A percentile compares a stretch with the other conserved stretches of the same genome.
These are phyloP conservation scores for Colletes collaris DNA, from an alignment of 2,888 invertebrate species.

Conservation along the genomic window DNA sequence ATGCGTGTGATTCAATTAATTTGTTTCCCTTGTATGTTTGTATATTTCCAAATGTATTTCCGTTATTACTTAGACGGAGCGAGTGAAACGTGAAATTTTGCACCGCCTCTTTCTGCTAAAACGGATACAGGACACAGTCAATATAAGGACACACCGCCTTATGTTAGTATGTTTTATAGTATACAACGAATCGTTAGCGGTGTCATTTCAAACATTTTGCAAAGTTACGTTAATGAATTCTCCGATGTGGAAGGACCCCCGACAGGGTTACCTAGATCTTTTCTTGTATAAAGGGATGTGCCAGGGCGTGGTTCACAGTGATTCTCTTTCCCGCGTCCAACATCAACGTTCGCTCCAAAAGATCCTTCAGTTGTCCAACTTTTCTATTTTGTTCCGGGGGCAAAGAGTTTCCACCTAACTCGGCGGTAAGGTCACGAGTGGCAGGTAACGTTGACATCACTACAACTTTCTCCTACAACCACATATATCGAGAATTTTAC, in stretches of 20 bases:
- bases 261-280: conserved; percentile 87
- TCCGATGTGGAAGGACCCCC: conserved; percentile 72
- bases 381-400: conserved; percentile 95
- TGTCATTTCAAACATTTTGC: conserved; percentile 59
- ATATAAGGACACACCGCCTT: conserved; percentile 57
- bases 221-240: conserved; percentile 73
- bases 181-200: conserved; percentile 60
- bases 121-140: conserved; percentile 57
- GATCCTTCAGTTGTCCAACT: conserved; percentile 95
- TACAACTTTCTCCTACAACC: conserved; percentile 97
- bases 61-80: conserved; percentile 4
- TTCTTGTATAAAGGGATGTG: conserved; percentile 98
- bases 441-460: conserved; percentile 95
- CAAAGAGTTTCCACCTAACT: conserved; percentile 92
- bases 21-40: conserved; percentile 30
- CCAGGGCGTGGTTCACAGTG: conserved; percentile 96
- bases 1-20: conserved; percentile 32
- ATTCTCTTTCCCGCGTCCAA: conserved; percentile 96
- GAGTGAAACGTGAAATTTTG: conserved; percentile 52
- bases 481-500: neutral
- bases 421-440: conserved; percentile 92
- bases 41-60: conserved; percentile 19
- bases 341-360: conserved; percentile 95
- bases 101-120: conserved; percentile 71
- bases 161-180: conserved; percentile 60